Conservation (phyloP, 2,888 invertebrate species). For the Torymus aiolomorphi region DNA sequence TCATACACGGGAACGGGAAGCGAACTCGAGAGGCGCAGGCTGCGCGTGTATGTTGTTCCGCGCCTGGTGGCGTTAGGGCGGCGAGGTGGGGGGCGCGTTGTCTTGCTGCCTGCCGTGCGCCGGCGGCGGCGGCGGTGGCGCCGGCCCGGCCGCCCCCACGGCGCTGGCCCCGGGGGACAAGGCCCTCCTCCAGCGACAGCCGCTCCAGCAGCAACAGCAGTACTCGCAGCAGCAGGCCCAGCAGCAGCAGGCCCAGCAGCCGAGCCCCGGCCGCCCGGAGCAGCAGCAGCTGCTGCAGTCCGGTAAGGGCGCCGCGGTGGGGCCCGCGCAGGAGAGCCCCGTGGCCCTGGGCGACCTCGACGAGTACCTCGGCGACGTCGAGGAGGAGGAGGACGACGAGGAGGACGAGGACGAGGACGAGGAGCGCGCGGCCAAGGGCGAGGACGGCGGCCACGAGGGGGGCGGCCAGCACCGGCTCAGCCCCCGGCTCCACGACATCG, state of each 20-base stretch:
- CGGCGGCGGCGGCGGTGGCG: constrained; percentile 76
- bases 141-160: constrained; percentile 61
- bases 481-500: constrained; percentile 88
- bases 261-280: constrained; percentile 61
- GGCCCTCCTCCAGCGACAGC: too few relatives aligned
- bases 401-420: constrained; percentile 58
- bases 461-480: constrained; percentile 80
- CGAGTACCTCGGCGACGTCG: constrained; percentile 67
- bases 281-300: constrained; percentile 68
- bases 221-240: too few relatives aligned
- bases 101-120: constrained; percentile 77
- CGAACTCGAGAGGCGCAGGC: neutral
- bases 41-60: constrained; percentile 41
- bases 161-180: too few relatives aligned
- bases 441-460: constrained; percentile 67
- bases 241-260: constrained; percentile 62
- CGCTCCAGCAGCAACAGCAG: too few relatives aligned
- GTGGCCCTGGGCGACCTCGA: constrained; percentile 68
- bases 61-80: constrained; percentile 74
- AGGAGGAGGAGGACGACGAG: constrained; percentile 59
- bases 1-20: neutral
- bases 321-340: constrained; percentile 56
- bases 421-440: constrained; percentile 56
- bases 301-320: constrained; percentile 50
- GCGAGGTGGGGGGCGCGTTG: constrained; percentile 77